These are phyloP conservation scores for Oryctes rhinoceros DNA, from an alignment of 1,140 invertebrate species.

Conservation along the genomic window DNA sequence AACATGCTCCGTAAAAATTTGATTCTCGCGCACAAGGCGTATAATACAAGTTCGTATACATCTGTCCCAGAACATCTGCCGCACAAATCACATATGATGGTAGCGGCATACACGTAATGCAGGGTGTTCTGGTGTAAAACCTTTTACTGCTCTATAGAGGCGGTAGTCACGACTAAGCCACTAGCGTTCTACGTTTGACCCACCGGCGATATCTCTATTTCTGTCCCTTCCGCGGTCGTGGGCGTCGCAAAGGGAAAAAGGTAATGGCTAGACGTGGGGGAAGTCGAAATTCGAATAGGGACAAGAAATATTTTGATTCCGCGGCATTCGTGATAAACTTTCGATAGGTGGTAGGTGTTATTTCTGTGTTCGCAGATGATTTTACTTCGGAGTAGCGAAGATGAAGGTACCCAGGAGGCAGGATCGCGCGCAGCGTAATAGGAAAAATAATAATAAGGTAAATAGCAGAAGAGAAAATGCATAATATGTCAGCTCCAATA, in stretches of 20 bases:
- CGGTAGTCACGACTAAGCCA: neutral
- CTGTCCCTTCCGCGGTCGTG: neutral
- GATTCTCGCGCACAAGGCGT: neutral
- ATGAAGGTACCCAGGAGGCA: conserved; percentile 5
- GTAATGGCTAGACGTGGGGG: conserved; percentile 9
- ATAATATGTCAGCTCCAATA: too few species aligned
- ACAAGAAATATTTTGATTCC: conserved; percentile 24
- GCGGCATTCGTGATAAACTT: conserved; percentile 38
- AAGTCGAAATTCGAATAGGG: neutral
- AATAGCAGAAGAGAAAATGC: neutral
- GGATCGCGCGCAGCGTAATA: neutral
- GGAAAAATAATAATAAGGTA: conserved; percentile 5
- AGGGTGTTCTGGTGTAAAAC: neutral
- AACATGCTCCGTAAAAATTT: neutral
- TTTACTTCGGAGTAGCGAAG: neutral
- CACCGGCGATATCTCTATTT: conserved; percentile 6
- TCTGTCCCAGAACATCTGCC: conserved; percentile 40
- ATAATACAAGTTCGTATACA: conserved; percentile 37
- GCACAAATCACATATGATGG: neutral
- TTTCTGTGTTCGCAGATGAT: conserved; percentile 25
- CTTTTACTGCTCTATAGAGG: neutral
- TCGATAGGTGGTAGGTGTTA: conserved; percentile 33
- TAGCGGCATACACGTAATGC: conserved; percentile 6
- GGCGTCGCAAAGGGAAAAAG: conserved; percentile 12
- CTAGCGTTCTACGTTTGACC: neutral